These are phyloP conservation scores for Carapus acus DNA, from an alignment of 2,797 vertebrate genomes.

Conservation along the genomic window DNA sequence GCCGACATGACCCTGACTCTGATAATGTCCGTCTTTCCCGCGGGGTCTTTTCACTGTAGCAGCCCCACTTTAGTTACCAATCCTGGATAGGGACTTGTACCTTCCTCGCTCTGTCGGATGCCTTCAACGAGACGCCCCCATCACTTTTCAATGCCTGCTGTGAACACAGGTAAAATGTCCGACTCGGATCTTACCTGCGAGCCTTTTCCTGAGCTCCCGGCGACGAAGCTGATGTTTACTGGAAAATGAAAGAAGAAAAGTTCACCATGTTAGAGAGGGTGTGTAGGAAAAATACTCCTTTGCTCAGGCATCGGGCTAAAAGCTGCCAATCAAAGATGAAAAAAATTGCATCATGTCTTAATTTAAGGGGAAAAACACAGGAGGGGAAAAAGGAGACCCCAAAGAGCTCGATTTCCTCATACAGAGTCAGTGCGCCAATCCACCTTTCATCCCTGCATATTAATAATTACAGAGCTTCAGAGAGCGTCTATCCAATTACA, in stretches of 20 bases:
- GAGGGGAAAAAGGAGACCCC: conserved; percentile 4
- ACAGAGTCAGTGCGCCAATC: conserved; percentile 7
- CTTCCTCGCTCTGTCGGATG: too few relatives aligned
- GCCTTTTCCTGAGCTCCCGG: conserved; percentile 52
- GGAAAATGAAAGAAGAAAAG: conserved; percentile 31
- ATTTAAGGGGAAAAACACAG: neutral
- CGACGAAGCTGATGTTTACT: conserved; percentile 63
- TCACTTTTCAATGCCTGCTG: too few relatives aligned
- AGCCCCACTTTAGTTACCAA: too few relatives aligned
- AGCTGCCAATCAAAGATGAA: neutral
- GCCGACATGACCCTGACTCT: too few relatives aligned
- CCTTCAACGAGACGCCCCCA: too few relatives aligned
- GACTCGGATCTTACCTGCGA: conserved; percentile 62
- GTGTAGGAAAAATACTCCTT: neutral
- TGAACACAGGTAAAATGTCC: too few relatives aligned
- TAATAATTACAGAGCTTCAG: conserved; percentile 60
- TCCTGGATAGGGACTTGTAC: too few relatives aligned
- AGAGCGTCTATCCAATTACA: conserved; percentile 60
- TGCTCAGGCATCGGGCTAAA: neutral
- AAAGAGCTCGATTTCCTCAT: conserved; percentile 3
- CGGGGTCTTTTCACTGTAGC: too few relatives aligned
- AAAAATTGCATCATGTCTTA: conserved; percentile 5
- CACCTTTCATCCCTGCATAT: conserved; percentile 42
- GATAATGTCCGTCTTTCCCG: too few relatives aligned
- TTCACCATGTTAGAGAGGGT: conserved; percentile 23